Percentiles rank a stretch among this genome's conserved stretches.
phyloP scores from a whole-genome alignment of 53 echinoderm and acorn worm species.

The Mesocentrotus franciscanus region DNA sequence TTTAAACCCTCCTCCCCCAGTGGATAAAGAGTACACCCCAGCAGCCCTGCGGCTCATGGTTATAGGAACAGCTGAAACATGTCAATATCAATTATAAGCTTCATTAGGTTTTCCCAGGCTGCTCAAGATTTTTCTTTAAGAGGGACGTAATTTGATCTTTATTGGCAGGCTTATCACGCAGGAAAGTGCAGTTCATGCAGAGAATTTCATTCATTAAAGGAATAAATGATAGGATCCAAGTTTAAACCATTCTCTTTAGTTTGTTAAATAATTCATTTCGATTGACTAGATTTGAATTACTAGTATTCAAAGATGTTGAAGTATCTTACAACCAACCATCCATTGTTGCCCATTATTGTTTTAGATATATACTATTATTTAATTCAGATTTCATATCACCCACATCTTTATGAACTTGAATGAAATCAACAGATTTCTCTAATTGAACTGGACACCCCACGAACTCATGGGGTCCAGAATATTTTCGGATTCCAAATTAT shows the following conservation, averaged over 20 bases:
- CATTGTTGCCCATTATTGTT: too few relatives aligned
- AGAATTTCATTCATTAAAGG: neutral
- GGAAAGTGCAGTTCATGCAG: neutral
- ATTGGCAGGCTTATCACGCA: slow-evolving; percentile 37
- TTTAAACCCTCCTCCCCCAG: neutral
- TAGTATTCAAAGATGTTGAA: too few relatives aligned
- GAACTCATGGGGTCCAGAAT: too few relatives aligned
- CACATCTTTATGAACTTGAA: too few relatives aligned
- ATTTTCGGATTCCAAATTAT: too few relatives aligned
- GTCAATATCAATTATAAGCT: slow-evolving; percentile 44
- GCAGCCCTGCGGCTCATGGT: neutral
- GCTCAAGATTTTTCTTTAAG: neutral
- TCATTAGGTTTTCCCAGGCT: slow-evolving; percentile 6
- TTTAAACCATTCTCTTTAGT: neutral
- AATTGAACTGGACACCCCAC: neutral
- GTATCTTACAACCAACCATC: neutral
- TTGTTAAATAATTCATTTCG: too few relatives aligned
- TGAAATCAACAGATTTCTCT: neutral
- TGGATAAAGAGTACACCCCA: neutral
- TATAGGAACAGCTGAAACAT: slow-evolving; percentile 50
- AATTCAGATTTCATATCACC: too few relatives aligned
- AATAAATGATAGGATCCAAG: neutral
- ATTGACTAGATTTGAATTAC: too few relatives aligned
- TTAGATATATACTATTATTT: too few relatives aligned
- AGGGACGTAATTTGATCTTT: slow-evolving; percentile 41